Conservation (phyloP, 2,113 vertebrate genomes). For the Malaclemys terrapin region DNA sequence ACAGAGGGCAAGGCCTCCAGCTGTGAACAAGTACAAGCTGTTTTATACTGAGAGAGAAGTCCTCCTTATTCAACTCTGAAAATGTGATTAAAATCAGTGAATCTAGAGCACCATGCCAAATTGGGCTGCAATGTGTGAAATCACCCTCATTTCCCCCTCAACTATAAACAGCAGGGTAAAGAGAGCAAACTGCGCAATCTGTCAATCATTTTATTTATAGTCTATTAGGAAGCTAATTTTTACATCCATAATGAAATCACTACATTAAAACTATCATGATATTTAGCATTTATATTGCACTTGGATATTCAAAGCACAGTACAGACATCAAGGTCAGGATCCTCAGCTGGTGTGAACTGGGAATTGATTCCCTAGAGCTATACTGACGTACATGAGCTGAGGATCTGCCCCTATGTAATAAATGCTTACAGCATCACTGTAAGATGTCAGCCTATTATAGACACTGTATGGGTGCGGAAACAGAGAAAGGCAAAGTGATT, state of each 20-base stretch:
- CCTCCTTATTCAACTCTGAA: background rate
- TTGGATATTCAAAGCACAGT: background rate
- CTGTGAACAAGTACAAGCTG: background rate
- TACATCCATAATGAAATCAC: background rate
- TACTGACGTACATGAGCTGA: background rate
- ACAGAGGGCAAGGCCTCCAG: background rate
- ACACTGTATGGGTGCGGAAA: background rate
- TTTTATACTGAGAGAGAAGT: background rate
- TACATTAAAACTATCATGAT: background rate
- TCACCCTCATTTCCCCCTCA: background rate
- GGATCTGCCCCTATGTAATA: background rate
- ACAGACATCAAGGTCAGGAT: background rate
- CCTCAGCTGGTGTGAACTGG: background rate
- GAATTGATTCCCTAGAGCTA: background rate
- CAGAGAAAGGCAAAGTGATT: background rate
- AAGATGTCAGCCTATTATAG: too few relatives aligned
- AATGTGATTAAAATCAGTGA: background rate
- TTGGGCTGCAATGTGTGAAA: background rate
- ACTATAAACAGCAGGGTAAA: background rate
- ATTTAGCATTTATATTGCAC: background rate
- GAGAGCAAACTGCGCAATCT: background rate
- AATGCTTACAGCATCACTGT: background rate
- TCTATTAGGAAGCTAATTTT: background rate
- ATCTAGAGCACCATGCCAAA: background rate
- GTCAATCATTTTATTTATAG: background rate